phyloP scores from a whole-genome alignment of 2,888 invertebrate genomes.

The Phorcus lineatus region DNA sequence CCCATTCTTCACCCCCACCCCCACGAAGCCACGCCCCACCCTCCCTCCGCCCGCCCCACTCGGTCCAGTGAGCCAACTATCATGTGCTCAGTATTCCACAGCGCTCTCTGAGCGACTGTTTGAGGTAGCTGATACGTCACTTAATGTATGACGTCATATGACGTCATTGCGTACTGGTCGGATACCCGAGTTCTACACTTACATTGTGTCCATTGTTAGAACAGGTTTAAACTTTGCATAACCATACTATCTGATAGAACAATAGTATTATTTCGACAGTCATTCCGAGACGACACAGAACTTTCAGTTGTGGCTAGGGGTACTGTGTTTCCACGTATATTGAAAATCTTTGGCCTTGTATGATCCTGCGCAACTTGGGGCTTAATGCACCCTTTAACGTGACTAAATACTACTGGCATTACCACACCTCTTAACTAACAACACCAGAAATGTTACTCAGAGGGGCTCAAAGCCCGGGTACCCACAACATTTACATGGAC shows the following conservation, averaged over 20 bases:
- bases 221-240: not conserved
- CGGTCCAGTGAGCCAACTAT: not conserved
- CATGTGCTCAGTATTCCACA: slow-evolving; percentile 1
- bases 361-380: not conserved
- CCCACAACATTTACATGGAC: not conserved
- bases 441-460: not conserved
- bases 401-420: slow-evolving; percentile 2
- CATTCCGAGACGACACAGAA: not conserved
- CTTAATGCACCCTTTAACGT: not conserved
- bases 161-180: slow-evolving; percentile 9
- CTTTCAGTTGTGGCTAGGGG: not conserved
- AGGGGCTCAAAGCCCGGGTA: slow-evolving; percentile 12
- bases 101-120: slow-evolving; percentile 6
- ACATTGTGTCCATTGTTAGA: not conserved
- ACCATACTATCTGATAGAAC: not conserved
- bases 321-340: not conserved
- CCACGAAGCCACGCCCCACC: not conserved
- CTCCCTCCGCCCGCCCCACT: not conserved
- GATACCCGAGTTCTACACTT: slow-evolving; percentile 8
- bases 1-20: not conserved
- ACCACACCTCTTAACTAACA: slow-evolving; percentile 7
- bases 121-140: slow-evolving; percentile 21
- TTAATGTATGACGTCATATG: slow-evolving; percentile 10
- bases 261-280: not conserved
- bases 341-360: slow-evolving; percentile 5